Percentiles rank a stretch among this genome's conserved stretches.
Conservation (phyloP, 2,888 invertebrate genomes). For the Stenurella melanura region DNA sequence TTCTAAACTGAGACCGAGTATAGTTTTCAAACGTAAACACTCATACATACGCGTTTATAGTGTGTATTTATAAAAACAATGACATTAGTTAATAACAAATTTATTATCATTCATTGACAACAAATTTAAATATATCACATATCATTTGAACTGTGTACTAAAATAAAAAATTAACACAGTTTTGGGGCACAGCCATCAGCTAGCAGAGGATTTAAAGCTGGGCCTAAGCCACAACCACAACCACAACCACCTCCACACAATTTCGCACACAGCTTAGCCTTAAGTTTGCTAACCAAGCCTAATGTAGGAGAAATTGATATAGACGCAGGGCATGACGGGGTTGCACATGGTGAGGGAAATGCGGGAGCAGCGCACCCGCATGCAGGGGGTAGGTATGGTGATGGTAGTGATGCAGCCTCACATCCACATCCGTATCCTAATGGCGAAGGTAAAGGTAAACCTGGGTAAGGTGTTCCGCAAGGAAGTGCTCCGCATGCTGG, state of each 20-base stretch:
- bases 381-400: background rate
- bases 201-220: background rate
- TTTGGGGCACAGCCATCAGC: background rate
- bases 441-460: too few relatives aligned
- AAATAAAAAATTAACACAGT: background rate
- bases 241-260: slow-evolving; percentile 12
- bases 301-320: slow-evolving; percentile 15
- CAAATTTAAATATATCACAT: background rate
- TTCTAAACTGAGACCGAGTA: too few relatives aligned
- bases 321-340: background rate
- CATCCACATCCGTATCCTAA: background rate
- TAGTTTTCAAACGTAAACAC: too few relatives aligned
- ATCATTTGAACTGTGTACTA: background rate
- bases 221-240: background rate
- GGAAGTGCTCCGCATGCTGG: background rate
- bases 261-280: slow-evolving; percentile 21
- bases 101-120: background rate
- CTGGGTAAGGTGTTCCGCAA: background rate
- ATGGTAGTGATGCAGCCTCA: too few relatives aligned
- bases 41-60: too few relatives aligned
- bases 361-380: background rate
- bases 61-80: background rate
- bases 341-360: too few relatives aligned
- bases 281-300: slow-evolving; percentile 5
- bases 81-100: background rate